These are phyloP conservation scores for Acleris holmiana DNA, from an alignment of 2,888 invertebrate species.

Conservation along the genomic window DNA sequence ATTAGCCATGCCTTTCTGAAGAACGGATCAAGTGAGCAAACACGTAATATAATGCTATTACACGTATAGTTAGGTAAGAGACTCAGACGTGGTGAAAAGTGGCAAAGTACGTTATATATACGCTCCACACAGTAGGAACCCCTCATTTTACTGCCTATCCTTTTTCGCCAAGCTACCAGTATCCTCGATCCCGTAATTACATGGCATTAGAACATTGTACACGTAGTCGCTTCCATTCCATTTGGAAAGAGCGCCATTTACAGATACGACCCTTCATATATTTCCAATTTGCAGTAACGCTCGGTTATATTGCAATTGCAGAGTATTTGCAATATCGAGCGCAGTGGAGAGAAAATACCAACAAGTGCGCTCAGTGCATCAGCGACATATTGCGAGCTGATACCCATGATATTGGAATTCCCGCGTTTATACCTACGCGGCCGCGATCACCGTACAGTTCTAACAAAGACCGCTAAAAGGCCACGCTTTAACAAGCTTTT, in stretches of 20 bases:
- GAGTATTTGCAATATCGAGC: conserved; percentile 67
- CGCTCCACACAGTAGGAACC: no score
- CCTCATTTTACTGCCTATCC: no score
- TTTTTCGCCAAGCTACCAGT: background rate
- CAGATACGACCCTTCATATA: conserved; percentile 24
- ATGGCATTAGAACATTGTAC: background rate
- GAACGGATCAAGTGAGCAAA: no score
- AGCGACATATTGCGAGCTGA: conserved; percentile 69
- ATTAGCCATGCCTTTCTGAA: background rate
- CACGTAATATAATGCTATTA: no score
- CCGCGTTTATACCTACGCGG: conserved; percentile 50
- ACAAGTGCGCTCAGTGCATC: conserved; percentile 53
- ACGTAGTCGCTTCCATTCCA: background rate
- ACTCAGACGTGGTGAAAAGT: no score
- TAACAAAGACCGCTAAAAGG: conserved; percentile 16
- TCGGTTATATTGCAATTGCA: conserved; percentile 36
- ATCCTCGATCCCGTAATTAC: background rate
- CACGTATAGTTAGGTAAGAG: no score
- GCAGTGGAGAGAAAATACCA: conserved; percentile 71
- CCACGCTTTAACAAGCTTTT: conserved; percentile 9
- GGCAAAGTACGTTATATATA: no score
- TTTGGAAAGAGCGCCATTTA: conserved; percentile 16
- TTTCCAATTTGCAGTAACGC: conserved; percentile 37
- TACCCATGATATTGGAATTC: conserved; percentile 74
- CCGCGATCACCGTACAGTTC: background rate